Percentiles rank a stretch among this genome's conserved stretches.
Conservation (phyloP, 30 jellyfish, hydroid and myxozoan species). For the Nemopilema nomurai region DNA sequence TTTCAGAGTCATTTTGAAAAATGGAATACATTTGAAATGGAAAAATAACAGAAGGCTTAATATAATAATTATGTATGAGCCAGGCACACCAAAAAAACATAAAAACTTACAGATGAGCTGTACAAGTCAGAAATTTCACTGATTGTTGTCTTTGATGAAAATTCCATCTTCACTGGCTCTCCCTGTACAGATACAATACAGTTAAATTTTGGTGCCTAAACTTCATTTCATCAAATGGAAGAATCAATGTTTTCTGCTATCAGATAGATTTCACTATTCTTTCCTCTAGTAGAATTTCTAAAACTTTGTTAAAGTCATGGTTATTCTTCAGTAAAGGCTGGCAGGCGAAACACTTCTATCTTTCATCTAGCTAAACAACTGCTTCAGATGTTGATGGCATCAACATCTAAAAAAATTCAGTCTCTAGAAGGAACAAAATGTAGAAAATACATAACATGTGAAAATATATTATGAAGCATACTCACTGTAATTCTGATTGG, state of each 20-base stretch:
- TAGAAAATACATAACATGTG: background rate
- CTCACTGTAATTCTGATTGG: conserved; percentile 97
- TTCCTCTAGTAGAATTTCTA: too few relatives aligned
- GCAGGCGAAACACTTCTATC: too few relatives aligned
- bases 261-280: too few relatives aligned
- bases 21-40: too few relatives aligned
- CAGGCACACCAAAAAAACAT: background rate
- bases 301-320: too few relatives aligned
- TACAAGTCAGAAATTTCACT: conserved; percentile 86
- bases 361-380: background rate
- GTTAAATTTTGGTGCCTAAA: background rate
- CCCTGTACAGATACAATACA: conserved; percentile 63
- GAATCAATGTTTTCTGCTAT: too few relatives aligned
- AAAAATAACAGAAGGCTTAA: too few relatives aligned
- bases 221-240: background rate
- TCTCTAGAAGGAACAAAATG: too few relatives aligned
- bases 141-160: conserved; percentile 92
- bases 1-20: too few relatives aligned
- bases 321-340: too few relatives aligned
- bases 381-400: background rate
- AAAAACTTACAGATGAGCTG: conserved; percentile 51
- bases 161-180: conserved; percentile 98
- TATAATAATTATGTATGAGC: too few relatives aligned
- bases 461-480: background rate
- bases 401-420: too few relatives aligned